Percentiles rank a stretch among this genome's conserved stretches.
Evolutionary conservation across 2,113 vertebrate species (phyloP).

Genomic region (Megaleporinus macrocephalus): DNA sequence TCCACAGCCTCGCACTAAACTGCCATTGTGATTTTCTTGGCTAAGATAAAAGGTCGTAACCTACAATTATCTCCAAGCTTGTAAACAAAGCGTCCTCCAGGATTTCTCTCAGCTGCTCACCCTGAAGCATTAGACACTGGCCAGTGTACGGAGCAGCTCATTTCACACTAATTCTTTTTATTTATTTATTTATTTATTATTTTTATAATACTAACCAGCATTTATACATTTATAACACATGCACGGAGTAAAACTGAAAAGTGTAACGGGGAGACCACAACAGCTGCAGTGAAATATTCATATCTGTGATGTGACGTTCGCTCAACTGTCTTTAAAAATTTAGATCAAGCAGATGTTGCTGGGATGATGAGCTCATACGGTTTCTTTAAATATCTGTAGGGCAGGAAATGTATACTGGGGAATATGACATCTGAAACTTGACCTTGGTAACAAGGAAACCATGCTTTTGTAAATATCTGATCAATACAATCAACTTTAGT

Average conservation of each 20-base stretch:
- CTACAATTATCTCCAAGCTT: constrained; percentile 66
- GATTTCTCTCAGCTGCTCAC: neutral
- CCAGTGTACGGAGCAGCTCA: neutral
- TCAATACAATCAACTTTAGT: too few relatives aligned
- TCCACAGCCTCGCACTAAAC: constrained; percentile 52
- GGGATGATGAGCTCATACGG: too few relatives aligned
- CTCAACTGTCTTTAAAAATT: neutral
- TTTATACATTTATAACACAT: too few relatives aligned
- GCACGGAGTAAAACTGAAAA: too few relatives aligned
- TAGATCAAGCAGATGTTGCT: neutral
- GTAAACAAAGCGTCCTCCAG: constrained; percentile 63
- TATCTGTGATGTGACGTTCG: neutral
- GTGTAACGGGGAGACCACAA: too few relatives aligned
- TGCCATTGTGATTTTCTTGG: constrained; percentile 60
- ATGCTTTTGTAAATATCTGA: too few relatives aligned
- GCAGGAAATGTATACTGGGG: too few relatives aligned
- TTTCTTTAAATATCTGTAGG: too few relatives aligned
- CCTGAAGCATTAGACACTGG: neutral
- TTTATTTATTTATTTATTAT: neutral
- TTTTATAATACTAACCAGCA: too few relatives aligned
- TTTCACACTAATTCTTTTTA: neutral
- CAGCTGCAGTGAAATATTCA: neutral
- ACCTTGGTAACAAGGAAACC: too few relatives aligned
- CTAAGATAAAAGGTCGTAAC: constrained; percentile 56
- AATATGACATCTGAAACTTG: too few relatives aligned